Evolutionary conservation across 2,113 vertebrate species (phyloP).

Genomic region (Colistium nudipinnis): DNA sequence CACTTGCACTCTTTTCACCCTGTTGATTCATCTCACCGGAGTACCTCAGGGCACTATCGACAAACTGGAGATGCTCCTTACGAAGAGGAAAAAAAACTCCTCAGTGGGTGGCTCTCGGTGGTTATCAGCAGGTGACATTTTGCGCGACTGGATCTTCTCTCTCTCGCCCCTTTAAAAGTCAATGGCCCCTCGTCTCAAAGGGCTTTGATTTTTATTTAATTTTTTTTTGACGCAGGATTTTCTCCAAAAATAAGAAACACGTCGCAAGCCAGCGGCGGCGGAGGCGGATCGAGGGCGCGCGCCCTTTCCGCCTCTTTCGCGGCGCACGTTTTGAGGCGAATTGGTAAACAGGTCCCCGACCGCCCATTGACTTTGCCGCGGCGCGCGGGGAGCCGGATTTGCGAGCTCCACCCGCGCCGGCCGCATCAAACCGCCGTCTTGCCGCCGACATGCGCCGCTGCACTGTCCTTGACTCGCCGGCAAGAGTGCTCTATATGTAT

Average conservation of each 20-base stretch:
- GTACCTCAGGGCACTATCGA: slow-evolving; percentile 35
- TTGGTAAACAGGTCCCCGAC: slow-evolving; percentile 72
- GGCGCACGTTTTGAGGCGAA: slow-evolving; percentile 57
- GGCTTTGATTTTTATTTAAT: slow-evolving; percentile 47
- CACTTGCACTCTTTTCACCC: slow-evolving; percentile 3
- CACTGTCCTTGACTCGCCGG: slow-evolving; percentile 75
- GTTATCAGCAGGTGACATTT: slow-evolving; percentile 44
- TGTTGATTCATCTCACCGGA: slow-evolving; percentile 31
- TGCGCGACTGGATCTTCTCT: background rate
- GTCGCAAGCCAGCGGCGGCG: no score
- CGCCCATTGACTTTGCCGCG: slow-evolving; percentile 66
- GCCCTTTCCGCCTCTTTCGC: slow-evolving; percentile 2
- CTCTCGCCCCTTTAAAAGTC: slow-evolving; percentile 65
- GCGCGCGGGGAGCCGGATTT: background rate
- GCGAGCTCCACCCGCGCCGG: slow-evolving; percentile 4
- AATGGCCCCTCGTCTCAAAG: slow-evolving; percentile 45
- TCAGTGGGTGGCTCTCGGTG: slow-evolving; percentile 4
- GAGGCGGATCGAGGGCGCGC: slow-evolving; percentile 60
- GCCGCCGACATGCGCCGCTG: slow-evolving; percentile 53
- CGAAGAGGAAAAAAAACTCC: background rate
- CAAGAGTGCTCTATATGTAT: slow-evolving; percentile 70
- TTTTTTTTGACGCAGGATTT: slow-evolving; percentile 45
- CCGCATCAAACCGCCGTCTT: slow-evolving; percentile 48
- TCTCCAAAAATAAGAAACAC: slow-evolving; percentile 40
- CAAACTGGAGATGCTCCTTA: slow-evolving; percentile 18